Percentiles rank a stretch among this genome's conserved stretches.
phyloP scores from a whole-genome alignment of 2,797 vertebrate genomes.

The Lemur catta region DNA sequence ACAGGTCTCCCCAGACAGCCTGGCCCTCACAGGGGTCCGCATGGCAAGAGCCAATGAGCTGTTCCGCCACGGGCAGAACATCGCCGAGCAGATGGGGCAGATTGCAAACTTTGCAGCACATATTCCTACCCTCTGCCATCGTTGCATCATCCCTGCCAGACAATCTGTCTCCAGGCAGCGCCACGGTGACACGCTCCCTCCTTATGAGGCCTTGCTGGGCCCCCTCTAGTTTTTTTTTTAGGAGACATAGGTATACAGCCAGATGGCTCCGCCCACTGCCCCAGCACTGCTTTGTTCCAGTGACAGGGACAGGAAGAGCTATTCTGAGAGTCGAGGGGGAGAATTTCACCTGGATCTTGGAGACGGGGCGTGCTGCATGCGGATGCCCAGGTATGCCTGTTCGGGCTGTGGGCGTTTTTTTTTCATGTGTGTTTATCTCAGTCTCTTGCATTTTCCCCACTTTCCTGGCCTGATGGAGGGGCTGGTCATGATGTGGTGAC shows the following conservation, averaged over 20 bases:
- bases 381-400: neutral
- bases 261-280: neutral
- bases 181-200: neutral
- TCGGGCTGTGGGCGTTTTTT: neutral
- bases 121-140: neutral
- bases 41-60: neutral
- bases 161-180: neutral
- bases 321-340: neutral
- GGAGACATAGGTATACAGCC: neutral
- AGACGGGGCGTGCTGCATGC: neutral
- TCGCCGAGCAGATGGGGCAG: neutral
- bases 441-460: neutral
- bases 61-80: neutral
- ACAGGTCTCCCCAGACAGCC: neutral
- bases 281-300: neutral
- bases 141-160: neutral
- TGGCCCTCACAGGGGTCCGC: neutral
- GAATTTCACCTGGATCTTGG: neutral
- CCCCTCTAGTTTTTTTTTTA: neutral
- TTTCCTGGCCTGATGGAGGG: neutral
- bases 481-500: neutral
- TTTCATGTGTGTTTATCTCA: neutral
- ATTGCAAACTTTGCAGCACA: neutral
- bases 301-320: neutral
- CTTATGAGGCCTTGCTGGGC: neutral